Percentiles rank a stretch among this genome's conserved stretches.
Evolutionary conservation across 2,888 invertebrate genomes (phyloP).

Genomic region (Orthonevra nobilis): DNA sequence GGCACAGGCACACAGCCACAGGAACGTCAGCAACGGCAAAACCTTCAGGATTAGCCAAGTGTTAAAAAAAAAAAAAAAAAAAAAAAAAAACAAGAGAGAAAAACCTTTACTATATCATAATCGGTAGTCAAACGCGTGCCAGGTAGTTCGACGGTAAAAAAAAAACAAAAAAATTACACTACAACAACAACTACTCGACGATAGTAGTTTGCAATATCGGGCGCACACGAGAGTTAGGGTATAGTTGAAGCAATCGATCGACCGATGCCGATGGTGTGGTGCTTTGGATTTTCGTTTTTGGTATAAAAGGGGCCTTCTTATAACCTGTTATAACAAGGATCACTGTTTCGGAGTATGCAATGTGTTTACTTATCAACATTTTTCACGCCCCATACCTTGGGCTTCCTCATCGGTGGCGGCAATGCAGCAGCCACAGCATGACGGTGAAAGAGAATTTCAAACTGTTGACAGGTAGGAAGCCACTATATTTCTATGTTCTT

Average conservation of each 20-base stretch:
- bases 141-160: constrained; percentile 2
- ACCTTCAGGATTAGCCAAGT: constrained; percentile 58
- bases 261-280: constrained; percentile 6
- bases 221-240: constrained; percentile 13
- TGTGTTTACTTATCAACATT: constrained; percentile 60
- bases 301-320: constrained; percentile 21
- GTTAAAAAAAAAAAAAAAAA: constrained; percentile 16
- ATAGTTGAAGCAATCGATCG: constrained; percentile 48
- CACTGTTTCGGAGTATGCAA: constrained; percentile 33
- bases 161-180: not conserved
- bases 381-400: constrained; percentile 59
- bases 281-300: constrained; percentile 1
- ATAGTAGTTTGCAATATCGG: constrained; percentile 17
- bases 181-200: constrained; percentile 6
- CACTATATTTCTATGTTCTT: constrained; percentile 30
- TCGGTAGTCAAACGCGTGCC: constrained; percentile 63
- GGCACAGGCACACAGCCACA: no score
- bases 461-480: constrained; percentile 61
- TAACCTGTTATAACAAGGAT: constrained; percentile 62
- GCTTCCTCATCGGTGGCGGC: constrained; percentile 15
- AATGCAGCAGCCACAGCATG: not conserved
- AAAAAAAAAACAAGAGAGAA: constrained; percentile 9
- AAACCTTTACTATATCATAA: constrained; percentile 56
- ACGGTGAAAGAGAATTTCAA: constrained; percentile 49
- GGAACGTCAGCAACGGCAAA: constrained; percentile 19